Evolutionary conservation across 2,888 invertebrate species (phyloP).

Genomic region (Nymphalis polychloros): DNA sequence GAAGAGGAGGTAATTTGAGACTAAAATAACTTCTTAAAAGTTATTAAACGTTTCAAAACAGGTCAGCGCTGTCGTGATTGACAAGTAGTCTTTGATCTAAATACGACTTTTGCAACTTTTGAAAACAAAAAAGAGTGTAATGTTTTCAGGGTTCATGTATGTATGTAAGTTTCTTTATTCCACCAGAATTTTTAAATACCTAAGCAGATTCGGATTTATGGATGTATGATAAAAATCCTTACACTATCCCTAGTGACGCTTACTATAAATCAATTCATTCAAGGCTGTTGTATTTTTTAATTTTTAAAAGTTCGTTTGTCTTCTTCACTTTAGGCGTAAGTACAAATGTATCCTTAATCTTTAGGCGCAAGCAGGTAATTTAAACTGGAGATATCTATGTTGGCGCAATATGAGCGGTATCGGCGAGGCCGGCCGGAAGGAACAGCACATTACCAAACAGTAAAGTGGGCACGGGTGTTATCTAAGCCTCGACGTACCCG

Average conservation of each 20-base stretch:
- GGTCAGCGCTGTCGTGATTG: constrained; percentile 1
- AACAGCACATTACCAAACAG: constrained; percentile 69
- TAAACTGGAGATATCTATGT: constrained; percentile 22
- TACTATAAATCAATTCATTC: background rate
- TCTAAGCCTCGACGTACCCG: constrained; percentile 25
- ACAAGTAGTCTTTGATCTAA: background rate
- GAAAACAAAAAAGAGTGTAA: constrained; percentile 21
- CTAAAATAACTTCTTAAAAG: background rate
- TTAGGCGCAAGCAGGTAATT: constrained; percentile 48
- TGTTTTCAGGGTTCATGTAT: no score
- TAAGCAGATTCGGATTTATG: no score
- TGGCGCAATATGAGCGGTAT: constrained; percentile 7
- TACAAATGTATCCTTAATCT: background rate
- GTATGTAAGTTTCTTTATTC: no score
- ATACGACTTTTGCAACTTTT: background rate
- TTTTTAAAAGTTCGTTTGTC: no score
- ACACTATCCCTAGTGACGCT: background rate
- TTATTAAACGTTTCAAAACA: background rate
- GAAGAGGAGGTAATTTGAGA: background rate
- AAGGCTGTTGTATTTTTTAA: no score
- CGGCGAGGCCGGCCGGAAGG: constrained; percentile 73
- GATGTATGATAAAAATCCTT: no score
- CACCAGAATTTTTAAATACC: no score
- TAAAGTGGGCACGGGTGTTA: constrained; percentile 34
- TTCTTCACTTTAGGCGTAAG: no score